phyloP scores from a whole-genome alignment of 2,797 vertebrate genomes.

The Anabas testudineus region DNA sequence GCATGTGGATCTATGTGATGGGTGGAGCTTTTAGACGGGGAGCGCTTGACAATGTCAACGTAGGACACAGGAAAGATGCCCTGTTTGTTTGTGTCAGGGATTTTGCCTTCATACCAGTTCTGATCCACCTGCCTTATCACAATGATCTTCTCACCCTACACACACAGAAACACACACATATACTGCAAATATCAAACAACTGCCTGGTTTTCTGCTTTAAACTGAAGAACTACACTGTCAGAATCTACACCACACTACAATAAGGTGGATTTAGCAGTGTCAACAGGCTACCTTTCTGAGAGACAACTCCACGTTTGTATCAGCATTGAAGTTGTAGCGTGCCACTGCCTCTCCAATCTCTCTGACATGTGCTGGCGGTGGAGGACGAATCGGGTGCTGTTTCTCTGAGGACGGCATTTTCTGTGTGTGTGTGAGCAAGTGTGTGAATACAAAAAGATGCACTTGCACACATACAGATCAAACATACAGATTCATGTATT shows the following conservation, averaged over 20 bases:
- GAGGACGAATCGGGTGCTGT: slow-evolving; percentile 93
- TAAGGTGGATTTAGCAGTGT: background rate
- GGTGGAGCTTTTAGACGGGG: slow-evolving; percentile 85
- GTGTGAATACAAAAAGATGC: background rate
- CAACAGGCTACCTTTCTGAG: slow-evolving; percentile 91
- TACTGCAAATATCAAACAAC: too few relatives aligned
- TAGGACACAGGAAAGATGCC: slow-evolving; percentile 99
- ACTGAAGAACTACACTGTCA: background rate
- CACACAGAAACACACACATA: slow-evolving; percentile 15
- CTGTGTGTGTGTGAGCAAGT: slow-evolving; percentile 69
- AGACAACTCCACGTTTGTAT: slow-evolving; percentile 97
- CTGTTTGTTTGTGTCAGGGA: slow-evolving; percentile 93
- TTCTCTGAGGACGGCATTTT: slow-evolving; percentile 91
- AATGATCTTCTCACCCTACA: slow-evolving; percentile 93
- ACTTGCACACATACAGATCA: background rate
- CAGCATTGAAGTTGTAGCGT: slow-evolving; percentile 97
- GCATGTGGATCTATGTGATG: slow-evolving; percentile 88
- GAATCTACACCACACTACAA: background rate
- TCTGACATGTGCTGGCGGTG: slow-evolving; percentile 92
- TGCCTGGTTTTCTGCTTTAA: background rate
- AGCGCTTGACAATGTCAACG: slow-evolving; percentile 92
- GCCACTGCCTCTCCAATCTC: slow-evolving; percentile 97
- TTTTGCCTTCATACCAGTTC: slow-evolving; percentile 99
- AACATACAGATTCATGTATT: background rate
- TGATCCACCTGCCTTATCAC: slow-evolving; percentile 96